Evolutionary conservation across 2,113 vertebrate species (phyloP), one percentile per base, ranked within the genome.

Genomic region (Paracanthobrama guichenoti): DNA sequence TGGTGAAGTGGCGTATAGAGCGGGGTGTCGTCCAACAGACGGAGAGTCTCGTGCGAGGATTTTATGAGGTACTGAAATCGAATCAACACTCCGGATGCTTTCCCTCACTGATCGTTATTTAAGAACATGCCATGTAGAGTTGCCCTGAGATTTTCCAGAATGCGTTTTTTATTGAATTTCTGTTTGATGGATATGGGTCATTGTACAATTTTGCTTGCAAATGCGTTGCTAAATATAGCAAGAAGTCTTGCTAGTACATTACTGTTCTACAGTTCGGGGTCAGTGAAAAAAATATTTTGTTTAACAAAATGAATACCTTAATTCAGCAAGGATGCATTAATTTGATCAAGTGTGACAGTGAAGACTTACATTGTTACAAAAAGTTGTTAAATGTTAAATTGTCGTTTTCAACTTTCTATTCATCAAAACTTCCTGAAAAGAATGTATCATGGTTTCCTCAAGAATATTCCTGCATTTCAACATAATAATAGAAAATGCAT

Each of bases 1-100:
- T 99, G 98, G 98, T 99, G 85, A 99, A 99, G 88, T 99, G 98
- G 98, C 94, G 97, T 64, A 98, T 99, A 2, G 98, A 99, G 91
- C 95, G 98, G 76, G 98, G 98, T 1, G 98, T 99, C 24, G 97
- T 98, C 20, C 98, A 99, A 86, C 98, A 99, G 90, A 99, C 98
- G 0, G 98, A 99, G 91, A 99, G 98, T 87, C 92, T 99, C 62
- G 97, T 99, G 82, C 95, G 98, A n/a, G 98, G 98, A 42, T 99
- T 99, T 92, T 99, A 99, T 16, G 98, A 99, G 97, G 98, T 99
- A 92, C 85, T 66, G 6, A 9, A 42, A 79, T 60, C 85, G 2
- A 57, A 74, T 75, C 46, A 53, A 28, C 26, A 26, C 24, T 75
- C 26, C 48, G 39, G 67, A 12, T 42, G 67, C 66, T 71, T 71